A percentile compares a stretch with the other conserved stretches of the same genome.
These are phyloP conservation scores for Mesoclemmys tuberculata DNA, from an alignment of 2,113 vertebrate genomes.

Conservation along the genomic window DNA sequence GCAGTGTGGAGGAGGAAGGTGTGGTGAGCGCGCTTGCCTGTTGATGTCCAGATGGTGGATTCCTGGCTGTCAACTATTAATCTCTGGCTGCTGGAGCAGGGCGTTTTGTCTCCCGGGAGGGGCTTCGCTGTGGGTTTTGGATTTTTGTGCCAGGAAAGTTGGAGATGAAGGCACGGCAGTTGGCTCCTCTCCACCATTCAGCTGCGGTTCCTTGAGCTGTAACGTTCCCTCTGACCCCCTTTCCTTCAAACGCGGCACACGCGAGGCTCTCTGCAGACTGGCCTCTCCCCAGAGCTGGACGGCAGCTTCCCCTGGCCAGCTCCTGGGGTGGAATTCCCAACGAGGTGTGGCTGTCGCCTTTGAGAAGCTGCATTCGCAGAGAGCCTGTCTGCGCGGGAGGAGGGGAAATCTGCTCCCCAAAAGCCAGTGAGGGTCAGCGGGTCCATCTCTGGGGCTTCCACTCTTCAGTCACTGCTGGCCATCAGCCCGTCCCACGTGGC, in stretches of 20 bases:
- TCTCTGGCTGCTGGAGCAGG: neutral
- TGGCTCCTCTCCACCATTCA: neutral
- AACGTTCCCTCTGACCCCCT: neutral
- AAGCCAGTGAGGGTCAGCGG: neutral
- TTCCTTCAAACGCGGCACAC: neutral
- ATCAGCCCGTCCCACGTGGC: neutral
- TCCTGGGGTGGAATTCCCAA: too few relatives aligned
- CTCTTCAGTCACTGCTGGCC: neutral
- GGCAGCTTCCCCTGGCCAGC: too few relatives aligned
- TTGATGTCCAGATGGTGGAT: neutral
- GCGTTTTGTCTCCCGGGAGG: neutral
- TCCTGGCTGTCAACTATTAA: neutral
- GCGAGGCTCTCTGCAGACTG: neutral
- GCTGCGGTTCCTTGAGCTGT: neutral
- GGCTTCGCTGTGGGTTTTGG: neutral
- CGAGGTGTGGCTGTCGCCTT: neutral
- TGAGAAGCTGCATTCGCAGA: neutral
- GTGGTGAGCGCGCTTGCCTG: neutral
- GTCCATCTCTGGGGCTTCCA: neutral
- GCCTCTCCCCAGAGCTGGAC: too few relatives aligned
- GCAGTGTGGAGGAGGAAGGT: neutral
- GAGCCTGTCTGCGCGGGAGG: neutral
- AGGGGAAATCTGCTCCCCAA: neutral
- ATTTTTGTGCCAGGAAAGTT: neutral
- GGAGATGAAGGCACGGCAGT: neutral